These are phyloP conservation scores for Tetragnatha versicolor DNA, from an alignment of 1,140 invertebrate species.

Conservation along the genomic window DNA sequence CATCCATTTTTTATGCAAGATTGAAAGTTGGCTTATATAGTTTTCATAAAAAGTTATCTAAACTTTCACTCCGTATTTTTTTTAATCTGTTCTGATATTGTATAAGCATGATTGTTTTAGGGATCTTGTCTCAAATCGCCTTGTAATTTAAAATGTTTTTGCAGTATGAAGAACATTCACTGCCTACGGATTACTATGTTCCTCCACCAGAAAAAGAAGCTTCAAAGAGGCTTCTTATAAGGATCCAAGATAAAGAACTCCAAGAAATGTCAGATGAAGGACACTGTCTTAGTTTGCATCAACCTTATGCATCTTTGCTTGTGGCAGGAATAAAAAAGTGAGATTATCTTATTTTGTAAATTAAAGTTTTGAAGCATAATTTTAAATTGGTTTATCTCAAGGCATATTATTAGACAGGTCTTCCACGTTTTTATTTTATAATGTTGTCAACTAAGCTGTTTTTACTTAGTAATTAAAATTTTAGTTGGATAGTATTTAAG, in stretches of 20 bases:
- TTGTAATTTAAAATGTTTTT: neutral
- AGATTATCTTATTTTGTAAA: conserved; percentile 49
- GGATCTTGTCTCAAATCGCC: too few relatives aligned
- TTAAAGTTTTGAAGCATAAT: conserved; percentile 8
- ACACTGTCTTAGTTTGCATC: conserved; percentile 91
- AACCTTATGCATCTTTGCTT: conserved; percentile 93
- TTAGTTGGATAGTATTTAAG: too few relatives aligned
- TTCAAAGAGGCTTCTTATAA: conserved; percentile 20
- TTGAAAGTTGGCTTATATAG: too few relatives aligned
- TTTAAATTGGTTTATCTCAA: neutral
- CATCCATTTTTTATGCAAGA: too few relatives aligned
- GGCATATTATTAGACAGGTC: neutral
- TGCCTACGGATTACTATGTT: neutral
- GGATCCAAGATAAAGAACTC: conserved; percentile 83
- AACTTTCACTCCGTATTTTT: too few relatives aligned
- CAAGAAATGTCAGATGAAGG: conserved; percentile 89
- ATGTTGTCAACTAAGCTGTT: too few relatives aligned
- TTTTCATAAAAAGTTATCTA: too few relatives aligned
- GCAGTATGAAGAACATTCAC: neutral
- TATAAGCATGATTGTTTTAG: too few relatives aligned
- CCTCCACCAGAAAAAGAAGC: neutral
- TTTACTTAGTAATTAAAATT: too few relatives aligned
- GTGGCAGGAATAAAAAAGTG: conserved; percentile 91
- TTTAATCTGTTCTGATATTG: too few relatives aligned
- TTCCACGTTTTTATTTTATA: neutral